Conservation (phyloP, 2,888 invertebrate genomes). For the Lepidochitona cinerea region DNA sequence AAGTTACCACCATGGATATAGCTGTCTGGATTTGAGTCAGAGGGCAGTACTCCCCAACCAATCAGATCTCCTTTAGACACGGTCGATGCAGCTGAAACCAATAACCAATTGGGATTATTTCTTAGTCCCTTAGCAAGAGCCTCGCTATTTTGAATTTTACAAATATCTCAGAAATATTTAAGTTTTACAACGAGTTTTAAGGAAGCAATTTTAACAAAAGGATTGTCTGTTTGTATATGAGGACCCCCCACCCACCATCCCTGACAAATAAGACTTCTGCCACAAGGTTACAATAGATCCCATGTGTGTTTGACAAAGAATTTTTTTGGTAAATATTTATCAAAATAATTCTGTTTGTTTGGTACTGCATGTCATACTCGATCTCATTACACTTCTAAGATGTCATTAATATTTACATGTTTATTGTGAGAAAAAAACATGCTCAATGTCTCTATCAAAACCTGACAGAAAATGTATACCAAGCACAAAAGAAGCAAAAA, state of each 20-base stretch:
- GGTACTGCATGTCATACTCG: too few relatives aligned
- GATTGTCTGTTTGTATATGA: too few relatives aligned
- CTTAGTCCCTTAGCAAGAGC: not conserved
- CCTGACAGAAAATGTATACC: too few relatives aligned
- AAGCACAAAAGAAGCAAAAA: not conserved
- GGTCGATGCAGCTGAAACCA: constrained; percentile 43
- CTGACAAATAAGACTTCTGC: too few relatives aligned
- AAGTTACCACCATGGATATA: constrained; percentile 47
- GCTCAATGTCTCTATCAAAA: too few relatives aligned
- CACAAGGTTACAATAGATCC: too few relatives aligned
- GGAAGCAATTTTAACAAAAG: not conserved
- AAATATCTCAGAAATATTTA: not conserved
- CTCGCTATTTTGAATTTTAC: not conserved
- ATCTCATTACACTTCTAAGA: not conserved
- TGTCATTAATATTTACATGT: not conserved
- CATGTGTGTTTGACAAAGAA: too few relatives aligned
- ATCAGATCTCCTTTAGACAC: constrained; percentile 57
- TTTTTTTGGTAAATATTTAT: too few relatives aligned
- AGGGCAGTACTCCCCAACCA: constrained; percentile 64
- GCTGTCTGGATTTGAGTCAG: constrained; percentile 37
- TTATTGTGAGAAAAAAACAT: too few relatives aligned
- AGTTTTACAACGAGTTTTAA: not conserved
- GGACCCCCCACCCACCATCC: too few relatives aligned
- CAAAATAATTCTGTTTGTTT: too few relatives aligned
- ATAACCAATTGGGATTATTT: not conserved